Evolutionary conservation across 2,888 invertebrate species (phyloP).

Genomic region (Ametastegia equiseti): DNA sequence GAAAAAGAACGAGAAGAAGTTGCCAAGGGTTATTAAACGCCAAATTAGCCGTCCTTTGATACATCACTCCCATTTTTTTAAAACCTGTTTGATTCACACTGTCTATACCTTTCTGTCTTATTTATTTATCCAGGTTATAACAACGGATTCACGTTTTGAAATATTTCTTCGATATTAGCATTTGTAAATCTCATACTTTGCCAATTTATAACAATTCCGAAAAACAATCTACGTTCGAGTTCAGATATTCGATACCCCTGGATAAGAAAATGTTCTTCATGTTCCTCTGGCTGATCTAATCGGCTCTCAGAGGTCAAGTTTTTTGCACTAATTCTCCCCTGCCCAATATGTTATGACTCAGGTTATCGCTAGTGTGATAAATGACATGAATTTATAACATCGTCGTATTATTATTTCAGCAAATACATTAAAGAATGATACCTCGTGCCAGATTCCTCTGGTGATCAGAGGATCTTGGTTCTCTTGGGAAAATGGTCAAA

Average conservation of each 20-base stretch:
- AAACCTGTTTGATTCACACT: background rate
- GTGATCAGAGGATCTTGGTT: slow-evolving; percentile 93
- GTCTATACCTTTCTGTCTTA: background rate
- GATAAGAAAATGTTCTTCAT: too few relatives aligned
- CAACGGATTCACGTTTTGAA: background rate
- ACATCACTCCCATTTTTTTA: background rate
- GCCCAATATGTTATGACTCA: background rate
- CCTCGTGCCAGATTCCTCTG: slow-evolving; percentile 84
- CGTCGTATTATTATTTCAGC: background rate
- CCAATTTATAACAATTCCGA: background rate
- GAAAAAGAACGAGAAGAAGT: too few relatives aligned
- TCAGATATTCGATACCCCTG: background rate
- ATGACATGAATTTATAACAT: background rate
- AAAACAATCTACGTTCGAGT: background rate
- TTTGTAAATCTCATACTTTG: background rate
- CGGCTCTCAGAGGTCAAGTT: too few relatives aligned
- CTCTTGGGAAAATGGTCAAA: slow-evolving; percentile 91
- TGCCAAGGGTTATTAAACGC: background rate
- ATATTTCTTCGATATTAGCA: background rate
- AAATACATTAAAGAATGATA: slow-evolving; percentile 37
- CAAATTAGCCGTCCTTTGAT: background rate
- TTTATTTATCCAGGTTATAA: background rate
- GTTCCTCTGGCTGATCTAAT: too few relatives aligned
- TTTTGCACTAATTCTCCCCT: background rate
- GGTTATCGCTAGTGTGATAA: background rate